Conservation (phyloP, 2,797 vertebrate genomes). For the Ctenochaetus hawaiiensis region DNA sequence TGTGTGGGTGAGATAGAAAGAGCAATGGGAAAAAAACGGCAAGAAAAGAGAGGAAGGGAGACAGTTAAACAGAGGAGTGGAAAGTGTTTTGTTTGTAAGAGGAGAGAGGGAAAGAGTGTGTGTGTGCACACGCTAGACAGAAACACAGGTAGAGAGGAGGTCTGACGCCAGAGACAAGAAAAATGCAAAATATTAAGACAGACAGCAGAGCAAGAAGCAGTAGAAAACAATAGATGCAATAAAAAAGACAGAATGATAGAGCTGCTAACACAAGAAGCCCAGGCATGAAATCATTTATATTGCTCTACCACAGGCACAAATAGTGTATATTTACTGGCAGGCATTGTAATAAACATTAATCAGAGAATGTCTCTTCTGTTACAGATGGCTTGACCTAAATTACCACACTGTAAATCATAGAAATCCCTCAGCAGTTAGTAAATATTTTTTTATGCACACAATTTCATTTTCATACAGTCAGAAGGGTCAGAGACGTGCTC, state of each 20-base stretch:
- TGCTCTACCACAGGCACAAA: slow-evolving; percentile 50
- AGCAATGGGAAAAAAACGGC: not conserved
- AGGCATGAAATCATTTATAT: slow-evolving; percentile 66
- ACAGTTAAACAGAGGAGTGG: slow-evolving; percentile 6
- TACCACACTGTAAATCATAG: slow-evolving; percentile 69
- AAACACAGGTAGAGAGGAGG: slow-evolving; percentile 22
- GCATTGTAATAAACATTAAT: slow-evolving; percentile 69
- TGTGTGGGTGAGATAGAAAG: slow-evolving; percentile 58
- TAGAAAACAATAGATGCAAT: slow-evolving; percentile 38
- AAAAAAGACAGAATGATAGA: slow-evolving; percentile 31
- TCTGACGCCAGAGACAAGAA: slow-evolving; percentile 4
- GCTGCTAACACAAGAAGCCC: slow-evolving; percentile 40
- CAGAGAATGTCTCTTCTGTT: slow-evolving; percentile 54
- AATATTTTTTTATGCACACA: slow-evolving; percentile 70
- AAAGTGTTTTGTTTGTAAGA: slow-evolving; percentile 15
- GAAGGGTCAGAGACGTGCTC: slow-evolving; percentile 41
- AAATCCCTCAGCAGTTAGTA: slow-evolving; percentile 56
- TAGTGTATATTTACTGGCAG: slow-evolving; percentile 62
- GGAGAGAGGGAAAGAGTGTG: not conserved
- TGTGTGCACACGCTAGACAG: not conserved
- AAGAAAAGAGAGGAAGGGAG: not conserved
- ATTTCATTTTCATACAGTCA: slow-evolving; percentile 49
- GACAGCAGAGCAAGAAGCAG: slow-evolving; percentile 20
- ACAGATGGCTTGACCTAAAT: slow-evolving; percentile 70
- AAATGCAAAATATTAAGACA: slow-evolving; percentile 24